Percentiles rank a stretch among this genome's conserved stretches.
Conservation (phyloP, 2,113 vertebrate species). For the Stegastes partitus region DNA sequence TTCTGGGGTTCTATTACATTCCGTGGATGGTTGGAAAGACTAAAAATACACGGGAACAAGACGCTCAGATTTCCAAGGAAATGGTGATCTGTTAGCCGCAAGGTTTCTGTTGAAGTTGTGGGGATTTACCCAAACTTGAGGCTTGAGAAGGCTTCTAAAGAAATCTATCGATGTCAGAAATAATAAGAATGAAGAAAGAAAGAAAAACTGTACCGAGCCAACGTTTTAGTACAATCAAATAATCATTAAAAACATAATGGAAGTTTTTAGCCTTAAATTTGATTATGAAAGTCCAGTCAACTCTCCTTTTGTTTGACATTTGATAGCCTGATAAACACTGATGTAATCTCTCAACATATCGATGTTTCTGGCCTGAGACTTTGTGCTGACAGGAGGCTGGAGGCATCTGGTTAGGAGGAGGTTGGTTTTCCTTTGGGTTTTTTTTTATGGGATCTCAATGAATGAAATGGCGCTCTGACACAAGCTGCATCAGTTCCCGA, state of each 20-base stretch:
- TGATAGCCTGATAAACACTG: slow-evolving; percentile 17
- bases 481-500: slow-evolving; percentile 38
- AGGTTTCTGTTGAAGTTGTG: neutral
- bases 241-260: neutral
- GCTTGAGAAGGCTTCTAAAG: neutral
- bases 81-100: neutral
- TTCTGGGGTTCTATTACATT: slow-evolving; percentile 24
- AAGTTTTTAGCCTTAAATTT: slow-evolving; percentile 2
- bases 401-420: slow-evolving; percentile 15
- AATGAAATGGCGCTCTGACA: slow-evolving; percentile 49
- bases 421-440: neutral
- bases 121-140: neutral
- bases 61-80: slow-evolving; percentile 3
- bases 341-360: slow-evolving; percentile 38
- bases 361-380: slow-evolving; percentile 13
- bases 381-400: slow-evolving; percentile 38
- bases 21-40: slow-evolving; percentile 14
- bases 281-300: slow-evolving; percentile 10
- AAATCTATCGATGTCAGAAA: neutral
- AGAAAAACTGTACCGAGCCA: neutral
- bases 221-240: neutral
- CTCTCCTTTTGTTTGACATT: slow-evolving; percentile 51
- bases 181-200: too few relatives aligned
- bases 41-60: neutral
- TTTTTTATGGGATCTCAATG: slow-evolving; percentile 52